These are phyloP conservation scores for Crenichthys baileyi DNA, from an alignment of 2,797 vertebrate species.

Conservation along the genomic window DNA sequence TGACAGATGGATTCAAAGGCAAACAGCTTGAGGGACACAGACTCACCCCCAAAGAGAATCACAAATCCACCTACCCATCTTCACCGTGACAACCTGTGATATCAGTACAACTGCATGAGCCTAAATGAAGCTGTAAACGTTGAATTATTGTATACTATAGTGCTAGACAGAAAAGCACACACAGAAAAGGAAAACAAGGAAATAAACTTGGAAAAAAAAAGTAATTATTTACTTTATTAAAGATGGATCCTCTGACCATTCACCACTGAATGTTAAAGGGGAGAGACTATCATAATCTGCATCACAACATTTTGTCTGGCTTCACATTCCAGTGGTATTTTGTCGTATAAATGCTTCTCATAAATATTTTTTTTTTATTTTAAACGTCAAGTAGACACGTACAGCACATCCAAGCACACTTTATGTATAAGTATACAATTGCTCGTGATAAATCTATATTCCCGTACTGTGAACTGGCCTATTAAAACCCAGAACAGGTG, in stretches of 20 bases:
- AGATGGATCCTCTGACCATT: slow-evolving; percentile 69
- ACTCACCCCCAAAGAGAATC: slow-evolving; percentile 59
- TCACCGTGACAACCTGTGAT: slow-evolving; percentile 62
- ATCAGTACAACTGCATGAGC: slow-evolving; percentile 67
- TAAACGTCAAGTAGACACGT: slow-evolving; percentile 79
- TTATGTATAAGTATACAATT: slow-evolving; percentile 77
- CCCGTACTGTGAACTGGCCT: slow-evolving; percentile 66
- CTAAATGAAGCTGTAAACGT: slow-evolving; percentile 79
- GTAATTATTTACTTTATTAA: slow-evolving; percentile 52
- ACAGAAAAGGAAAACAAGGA: slow-evolving; percentile 41
- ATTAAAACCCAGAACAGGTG: slow-evolving; percentile 69
- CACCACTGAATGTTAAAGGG: slow-evolving; percentile 79
- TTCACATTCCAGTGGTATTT: slow-evolving; percentile 89
- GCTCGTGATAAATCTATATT: slow-evolving; percentile 80
- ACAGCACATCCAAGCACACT: slow-evolving; percentile 81
- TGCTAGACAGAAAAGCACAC: slow-evolving; percentile 56
- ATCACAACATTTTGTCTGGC: slow-evolving; percentile 84
- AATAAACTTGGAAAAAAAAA: slow-evolving; percentile 49
- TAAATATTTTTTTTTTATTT: slow-evolving; percentile 75
- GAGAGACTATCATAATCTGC: slow-evolving; percentile 78
- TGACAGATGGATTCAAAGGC: slow-evolving; percentile 73
- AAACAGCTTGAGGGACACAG: slow-evolving; percentile 63
- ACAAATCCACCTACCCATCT: slow-evolving; percentile 62
- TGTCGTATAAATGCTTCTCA: slow-evolving; percentile 84
- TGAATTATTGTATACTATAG: slow-evolving; percentile 44